These are phyloP conservation scores for Octonoba sinensis DNA, from an alignment of 2,888 invertebrate species.

Conservation along the genomic window DNA sequence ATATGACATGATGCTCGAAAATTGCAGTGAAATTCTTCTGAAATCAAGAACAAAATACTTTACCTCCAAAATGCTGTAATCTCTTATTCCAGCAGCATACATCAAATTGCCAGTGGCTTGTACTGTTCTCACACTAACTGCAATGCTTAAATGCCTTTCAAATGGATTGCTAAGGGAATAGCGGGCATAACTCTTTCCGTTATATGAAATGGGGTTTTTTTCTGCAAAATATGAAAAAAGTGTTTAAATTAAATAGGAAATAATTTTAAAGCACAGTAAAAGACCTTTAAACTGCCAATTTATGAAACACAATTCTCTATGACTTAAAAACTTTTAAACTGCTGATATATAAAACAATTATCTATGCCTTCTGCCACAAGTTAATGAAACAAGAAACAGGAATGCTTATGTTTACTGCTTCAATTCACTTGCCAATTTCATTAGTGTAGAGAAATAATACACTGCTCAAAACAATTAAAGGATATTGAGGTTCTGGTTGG, in stretches of 20 bases:
- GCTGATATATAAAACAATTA: too few relatives aligned
- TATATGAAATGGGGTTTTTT: constrained; percentile 79
- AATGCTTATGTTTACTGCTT: too few relatives aligned
- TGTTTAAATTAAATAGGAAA: neutral
- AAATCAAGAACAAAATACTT: constrained; percentile 24
- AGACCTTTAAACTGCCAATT: too few relatives aligned
- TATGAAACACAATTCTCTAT: too few relatives aligned
- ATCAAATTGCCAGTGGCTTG: constrained; percentile 87
- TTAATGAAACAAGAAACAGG: too few relatives aligned
- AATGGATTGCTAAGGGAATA: constrained; percentile 76
- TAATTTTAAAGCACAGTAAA: too few relatives aligned
- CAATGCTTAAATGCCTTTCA: constrained; percentile 62
- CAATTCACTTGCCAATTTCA: too few relatives aligned
- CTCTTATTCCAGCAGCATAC: constrained; percentile 87
- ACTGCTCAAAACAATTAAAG: too few relatives aligned
- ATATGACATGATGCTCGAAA: neutral
- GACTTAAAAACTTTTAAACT: neutral
- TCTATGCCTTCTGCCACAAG: too few relatives aligned
- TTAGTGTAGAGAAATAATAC: too few relatives aligned
- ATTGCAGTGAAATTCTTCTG: neutral
- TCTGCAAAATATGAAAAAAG: constrained; percentile 69
- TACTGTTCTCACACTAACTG: constrained; percentile 77
- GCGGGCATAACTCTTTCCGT: constrained; percentile 85
- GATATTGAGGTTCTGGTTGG: too few relatives aligned
- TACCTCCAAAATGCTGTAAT: constrained; percentile 89